These are phyloP conservation scores for Calephelis virginiensis DNA, from an alignment of 1,140 invertebrate species.

Conservation along the genomic window DNA sequence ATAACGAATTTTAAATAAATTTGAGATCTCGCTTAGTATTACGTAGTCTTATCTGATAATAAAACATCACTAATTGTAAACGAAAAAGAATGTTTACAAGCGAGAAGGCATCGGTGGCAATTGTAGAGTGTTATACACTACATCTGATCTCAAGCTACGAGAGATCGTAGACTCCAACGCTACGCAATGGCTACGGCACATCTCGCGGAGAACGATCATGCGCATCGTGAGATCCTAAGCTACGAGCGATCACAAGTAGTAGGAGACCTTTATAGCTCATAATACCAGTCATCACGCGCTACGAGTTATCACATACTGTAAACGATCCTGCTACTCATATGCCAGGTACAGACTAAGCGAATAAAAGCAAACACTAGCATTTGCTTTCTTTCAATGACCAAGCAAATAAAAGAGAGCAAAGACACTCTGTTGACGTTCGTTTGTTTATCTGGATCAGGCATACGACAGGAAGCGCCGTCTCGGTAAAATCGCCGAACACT, in stretches of 20 bases:
- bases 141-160: slow-evolving; percentile 17
- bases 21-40: slow-evolving; percentile 78
- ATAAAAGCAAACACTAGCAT: background rate
- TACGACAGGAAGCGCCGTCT: slow-evolving; percentile 9
- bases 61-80: slow-evolving; percentile 66
- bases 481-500: slow-evolving; percentile 5
- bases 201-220: slow-evolving; percentile 6
- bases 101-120: slow-evolving; percentile 41
- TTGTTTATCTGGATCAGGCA: background rate
- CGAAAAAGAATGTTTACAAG: slow-evolving; percentile 52
- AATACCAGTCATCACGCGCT: slow-evolving; percentile 19
- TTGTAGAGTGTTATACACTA: slow-evolving; percentile 19
- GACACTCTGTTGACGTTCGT: background rate
- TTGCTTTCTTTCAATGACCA: background rate
- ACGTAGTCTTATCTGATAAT: slow-evolving; percentile 77
- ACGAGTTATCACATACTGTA: slow-evolving; percentile 14
- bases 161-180: slow-evolving; percentile 9
- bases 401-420: too few species aligned
- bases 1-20: slow-evolving; percentile 77
- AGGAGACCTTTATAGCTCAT: slow-evolving; percentile 10
- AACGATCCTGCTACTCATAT: background rate
- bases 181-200: slow-evolving; percentile 8
- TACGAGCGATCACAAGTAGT: slow-evolving; percentile 21
- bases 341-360: too few species aligned
- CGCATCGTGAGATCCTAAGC: slow-evolving; percentile 16